These are phyloP conservation scores for Phrynocephalus guinanensis DNA, from an alignment of 2,797 vertebrate genomes.

Conservation along the genomic window DNA sequence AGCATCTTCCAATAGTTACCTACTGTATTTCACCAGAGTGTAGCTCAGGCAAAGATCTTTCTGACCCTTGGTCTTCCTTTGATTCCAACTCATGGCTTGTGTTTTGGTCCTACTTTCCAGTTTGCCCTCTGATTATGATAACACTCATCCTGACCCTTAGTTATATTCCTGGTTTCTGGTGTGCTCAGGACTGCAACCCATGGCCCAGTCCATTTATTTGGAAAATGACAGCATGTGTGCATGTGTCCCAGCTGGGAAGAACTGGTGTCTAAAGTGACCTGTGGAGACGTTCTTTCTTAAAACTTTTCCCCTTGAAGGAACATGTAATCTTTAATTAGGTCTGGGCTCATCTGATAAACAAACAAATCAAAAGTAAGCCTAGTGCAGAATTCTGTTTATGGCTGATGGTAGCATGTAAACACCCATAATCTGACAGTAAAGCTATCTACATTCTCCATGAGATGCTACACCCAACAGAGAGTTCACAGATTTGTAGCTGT, in stretches of 20 bases:
- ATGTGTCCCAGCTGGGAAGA: neutral
- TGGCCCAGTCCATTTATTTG: neutral
- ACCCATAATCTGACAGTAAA: neutral
- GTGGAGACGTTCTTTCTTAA: neutral
- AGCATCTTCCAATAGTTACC: too few relatives aligned
- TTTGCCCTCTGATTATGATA: neutral
- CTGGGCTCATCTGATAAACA: neutral
- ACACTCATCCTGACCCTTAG: neutral
- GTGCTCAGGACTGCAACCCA: neutral
- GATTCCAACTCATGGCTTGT: neutral
- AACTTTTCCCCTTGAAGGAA: neutral
- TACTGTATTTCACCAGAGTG: neutral
- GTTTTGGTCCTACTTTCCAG: neutral
- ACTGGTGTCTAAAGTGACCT: neutral
- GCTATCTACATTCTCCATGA: neutral
- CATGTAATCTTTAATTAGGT: neutral
- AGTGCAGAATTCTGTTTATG: slow-evolving; percentile 10
- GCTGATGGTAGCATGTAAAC: neutral
- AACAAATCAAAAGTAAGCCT: slow-evolving; percentile 15
- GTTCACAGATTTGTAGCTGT: neutral
- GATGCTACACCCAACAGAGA: slow-evolving; percentile 14
- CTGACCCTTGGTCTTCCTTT: neutral
- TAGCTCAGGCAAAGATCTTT: too few relatives aligned
- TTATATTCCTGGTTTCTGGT: neutral
- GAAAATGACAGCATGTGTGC: neutral